phyloP scores from a whole-genome alignment of 2,888 invertebrate species.

The Drosophila neonasuta region DNA sequence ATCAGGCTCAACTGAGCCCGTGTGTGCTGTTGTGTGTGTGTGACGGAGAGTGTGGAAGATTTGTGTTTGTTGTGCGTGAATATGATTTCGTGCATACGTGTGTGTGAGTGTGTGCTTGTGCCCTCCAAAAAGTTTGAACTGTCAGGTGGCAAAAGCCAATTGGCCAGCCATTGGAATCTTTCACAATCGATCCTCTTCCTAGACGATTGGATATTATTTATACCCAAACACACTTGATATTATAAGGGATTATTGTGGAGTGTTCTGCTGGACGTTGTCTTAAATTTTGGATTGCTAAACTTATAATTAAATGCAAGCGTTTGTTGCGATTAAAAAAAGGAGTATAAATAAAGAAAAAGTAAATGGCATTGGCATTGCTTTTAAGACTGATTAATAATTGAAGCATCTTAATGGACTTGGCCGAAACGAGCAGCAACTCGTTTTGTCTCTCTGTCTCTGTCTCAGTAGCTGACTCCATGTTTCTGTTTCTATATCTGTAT shows the following conservation, averaged over 20 bases:
- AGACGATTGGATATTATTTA: constrained; percentile 38
- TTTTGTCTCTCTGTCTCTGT: constrained; percentile 21
- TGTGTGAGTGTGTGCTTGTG: constrained; percentile 47
- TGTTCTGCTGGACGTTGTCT: constrained; percentile 6
- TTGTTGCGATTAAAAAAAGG: constrained; percentile 60
- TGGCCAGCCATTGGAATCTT: constrained; percentile 63
- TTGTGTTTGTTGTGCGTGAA: constrained; percentile 76
- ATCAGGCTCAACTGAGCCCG: constrained; percentile 37
- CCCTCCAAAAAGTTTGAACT: constrained; percentile 63
- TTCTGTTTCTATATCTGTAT: constrained; percentile 5
- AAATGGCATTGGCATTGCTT: constrained; percentile 60
- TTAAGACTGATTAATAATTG: constrained; percentile 75
- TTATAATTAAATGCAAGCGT: constrained; percentile 74
- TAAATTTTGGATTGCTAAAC: constrained; percentile 32
- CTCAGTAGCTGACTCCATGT: constrained; percentile 3
- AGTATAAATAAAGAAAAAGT: constrained; percentile 27
- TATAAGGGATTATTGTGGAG: background rate
- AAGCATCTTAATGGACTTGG: constrained; percentile 75
- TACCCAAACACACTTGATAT: constrained; percentile 8
- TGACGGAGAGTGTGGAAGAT: constrained; percentile 50
- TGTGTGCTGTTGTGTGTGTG: constrained; percentile 13
- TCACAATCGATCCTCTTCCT: constrained; percentile 54
- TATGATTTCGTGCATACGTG: constrained; percentile 72
- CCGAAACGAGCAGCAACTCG: constrained; percentile 51
- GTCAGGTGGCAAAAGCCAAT: constrained; percentile 76